These are phyloP conservation scores for Okamejei kenojei DNA, from an alignment of 2,797 vertebrate species.

Conservation along the genomic window DNA sequence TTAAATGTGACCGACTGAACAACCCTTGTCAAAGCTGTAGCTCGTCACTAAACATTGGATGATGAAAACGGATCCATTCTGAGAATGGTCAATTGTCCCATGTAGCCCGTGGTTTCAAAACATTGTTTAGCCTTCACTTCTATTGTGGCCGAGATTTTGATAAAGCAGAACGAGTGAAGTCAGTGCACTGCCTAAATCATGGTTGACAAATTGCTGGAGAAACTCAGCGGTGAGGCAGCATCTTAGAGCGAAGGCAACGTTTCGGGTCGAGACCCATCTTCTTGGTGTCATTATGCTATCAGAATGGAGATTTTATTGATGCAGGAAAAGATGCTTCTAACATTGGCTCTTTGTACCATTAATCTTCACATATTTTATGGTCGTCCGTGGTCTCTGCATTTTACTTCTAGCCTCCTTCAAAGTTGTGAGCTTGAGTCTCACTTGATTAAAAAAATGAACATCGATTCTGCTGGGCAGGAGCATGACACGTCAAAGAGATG, in stretches of 20 bases:
- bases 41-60: slow-evolving; percentile 4
- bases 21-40: slow-evolving; percentile 32
- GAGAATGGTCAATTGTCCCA: background rate
- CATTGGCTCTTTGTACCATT: background rate
- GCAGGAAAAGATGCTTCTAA: background rate
- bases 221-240: no score
- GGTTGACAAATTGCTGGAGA: no score
- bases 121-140: background rate
- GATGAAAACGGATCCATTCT: slow-evolving; percentile 1
- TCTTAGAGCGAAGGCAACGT: no score
- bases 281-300: no score
- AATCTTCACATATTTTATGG: background rate
- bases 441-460: no score
- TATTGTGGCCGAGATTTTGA: background rate
- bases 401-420: no score
- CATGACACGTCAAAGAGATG: no score
- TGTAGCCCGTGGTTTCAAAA: background rate
- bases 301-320: background rate
- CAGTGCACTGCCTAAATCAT: background rate
- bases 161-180: background rate
- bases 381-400: no score
- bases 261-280: no score
- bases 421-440: no score
- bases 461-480: no score
- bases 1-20: slow-evolving; percentile 38